Evolutionary conservation across 2,888 invertebrate genomes (phyloP).

Genomic region (Sinodicranocentrus sp.): DNA sequence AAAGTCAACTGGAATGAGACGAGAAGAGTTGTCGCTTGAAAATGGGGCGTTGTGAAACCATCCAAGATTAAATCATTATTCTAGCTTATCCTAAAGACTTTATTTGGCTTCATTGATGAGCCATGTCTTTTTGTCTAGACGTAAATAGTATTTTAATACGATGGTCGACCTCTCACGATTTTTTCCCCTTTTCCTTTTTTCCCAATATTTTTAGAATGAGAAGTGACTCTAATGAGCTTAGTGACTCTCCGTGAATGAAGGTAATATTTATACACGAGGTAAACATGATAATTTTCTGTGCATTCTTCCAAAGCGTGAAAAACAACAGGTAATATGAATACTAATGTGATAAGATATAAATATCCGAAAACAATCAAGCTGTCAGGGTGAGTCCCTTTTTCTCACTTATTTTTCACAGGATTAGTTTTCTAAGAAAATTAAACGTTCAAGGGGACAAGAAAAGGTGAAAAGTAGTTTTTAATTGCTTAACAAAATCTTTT

Average conservation of each 20-base stretch:
- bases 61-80: no score
- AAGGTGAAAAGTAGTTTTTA: slow-evolving; percentile 27
- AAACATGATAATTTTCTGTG: background rate
- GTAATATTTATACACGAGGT: no score
- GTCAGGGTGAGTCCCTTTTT: background rate
- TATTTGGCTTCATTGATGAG: no score
- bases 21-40: no score
- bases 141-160: no score
- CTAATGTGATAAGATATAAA: background rate
- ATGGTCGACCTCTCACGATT: no score
- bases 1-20: no score
- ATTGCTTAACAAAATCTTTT: slow-evolving; percentile 44
- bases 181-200: no score
- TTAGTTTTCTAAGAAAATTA: slow-evolving; percentile 26
- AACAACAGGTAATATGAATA: slow-evolving; percentile 22
- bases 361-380: slow-evolving; percentile 6
- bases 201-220: no score
- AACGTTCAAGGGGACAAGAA: background rate
- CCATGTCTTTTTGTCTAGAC: no score
- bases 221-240: background rate
- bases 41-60: no score
- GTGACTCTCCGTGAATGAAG: background rate
- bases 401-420: slow-evolving; percentile 10
- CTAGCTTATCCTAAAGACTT: no score
- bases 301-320: slow-evolving; percentile 13